Conservation (phyloP, 1,140 invertebrate genomes). For the Amphibalanus amphitrite region DNA sequence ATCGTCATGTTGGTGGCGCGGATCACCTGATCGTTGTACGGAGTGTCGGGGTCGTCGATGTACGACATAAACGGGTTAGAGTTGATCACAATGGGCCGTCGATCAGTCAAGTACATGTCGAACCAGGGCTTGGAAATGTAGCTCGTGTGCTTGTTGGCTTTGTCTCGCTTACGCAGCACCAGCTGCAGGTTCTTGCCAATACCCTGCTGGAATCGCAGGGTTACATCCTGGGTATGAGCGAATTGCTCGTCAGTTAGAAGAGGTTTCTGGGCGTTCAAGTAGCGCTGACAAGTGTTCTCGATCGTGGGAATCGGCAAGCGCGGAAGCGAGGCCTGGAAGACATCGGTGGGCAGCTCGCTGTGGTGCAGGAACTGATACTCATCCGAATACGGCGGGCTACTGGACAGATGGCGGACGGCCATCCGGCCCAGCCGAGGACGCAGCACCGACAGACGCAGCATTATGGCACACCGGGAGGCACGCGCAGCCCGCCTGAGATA, state of each 20-base stretch:
- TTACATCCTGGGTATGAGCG: slow-evolving; percentile 39
- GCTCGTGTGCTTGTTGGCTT: slow-evolving; percentile 71
- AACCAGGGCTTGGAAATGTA: slow-evolving; percentile 90
- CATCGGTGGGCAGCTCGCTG: slow-evolving; percentile 62
- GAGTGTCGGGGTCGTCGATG: slow-evolving; percentile 47
- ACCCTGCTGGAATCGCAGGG: slow-evolving; percentile 45
- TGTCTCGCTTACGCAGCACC: slow-evolving; percentile 48
- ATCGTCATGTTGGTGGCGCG: slow-evolving; percentile 74
- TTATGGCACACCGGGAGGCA: not conserved
- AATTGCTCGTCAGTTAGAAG: slow-evolving; percentile 46
- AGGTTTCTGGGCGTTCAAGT: slow-evolving; percentile 63
- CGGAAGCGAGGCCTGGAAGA: slow-evolving; percentile 86
- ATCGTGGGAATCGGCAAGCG: slow-evolving; percentile 78
- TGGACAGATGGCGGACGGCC: too few relatives aligned
- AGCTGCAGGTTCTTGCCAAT: slow-evolving; percentile 55
- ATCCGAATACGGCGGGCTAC: slow-evolving; percentile 2
- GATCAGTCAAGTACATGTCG: slow-evolving; percentile 81
- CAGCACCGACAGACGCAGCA: not conserved
- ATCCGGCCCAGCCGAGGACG: not conserved
- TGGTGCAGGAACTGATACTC: slow-evolving; percentile 56
- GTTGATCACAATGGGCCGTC: slow-evolving; percentile 74
- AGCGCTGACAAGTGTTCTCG: slow-evolving; percentile 61
- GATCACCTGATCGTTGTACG: slow-evolving; percentile 64
- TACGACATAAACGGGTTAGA: slow-evolving; percentile 84
- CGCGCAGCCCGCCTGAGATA: too few relatives aligned